A percentile compares a stretch with the other conserved stretches of the same genome.
These are phyloP conservation scores for Magallana ariakensis DNA, from an alignment of 1,140 invertebrate species.

Conservation along the genomic window DNA sequence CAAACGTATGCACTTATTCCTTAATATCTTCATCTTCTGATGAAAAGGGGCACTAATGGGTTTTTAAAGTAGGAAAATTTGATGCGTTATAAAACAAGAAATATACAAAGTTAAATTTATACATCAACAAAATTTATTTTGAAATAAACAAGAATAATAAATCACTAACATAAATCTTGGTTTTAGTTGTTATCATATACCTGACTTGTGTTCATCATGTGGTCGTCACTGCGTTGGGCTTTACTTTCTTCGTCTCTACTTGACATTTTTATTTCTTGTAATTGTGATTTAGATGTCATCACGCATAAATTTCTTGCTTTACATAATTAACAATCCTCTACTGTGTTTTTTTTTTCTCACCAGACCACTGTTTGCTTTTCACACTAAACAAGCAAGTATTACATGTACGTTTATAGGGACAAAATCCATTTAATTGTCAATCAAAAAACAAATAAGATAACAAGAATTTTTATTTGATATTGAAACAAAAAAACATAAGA, in stretches of 20 bases:
- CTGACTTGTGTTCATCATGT: background rate
- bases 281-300: background rate
- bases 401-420: too few relatives aligned
- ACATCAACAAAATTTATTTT: background rate
- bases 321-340: background rate
- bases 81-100: background rate
- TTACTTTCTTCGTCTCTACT: background rate
- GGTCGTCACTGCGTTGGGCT: too few relatives aligned
- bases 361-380: background rate
- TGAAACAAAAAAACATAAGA: too few relatives aligned
- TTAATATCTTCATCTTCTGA: background rate
- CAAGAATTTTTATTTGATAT: too few relatives aligned
- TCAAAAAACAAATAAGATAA: too few relatives aligned
- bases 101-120: background rate
- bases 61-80: background rate
- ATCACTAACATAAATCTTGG: background rate
- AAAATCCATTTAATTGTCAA: too few relatives aligned
- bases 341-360: background rate
- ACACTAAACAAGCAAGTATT: too few relatives aligned
- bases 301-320: background rate
- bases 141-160: slow-evolving; percentile 11
- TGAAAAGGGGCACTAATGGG: background rate
- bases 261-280: background rate
- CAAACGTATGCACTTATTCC: too few relatives aligned
- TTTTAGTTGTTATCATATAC: background rate